Conservation (phyloP, 2,797 vertebrate genomes). For the Clarias platycephalus region DNA sequence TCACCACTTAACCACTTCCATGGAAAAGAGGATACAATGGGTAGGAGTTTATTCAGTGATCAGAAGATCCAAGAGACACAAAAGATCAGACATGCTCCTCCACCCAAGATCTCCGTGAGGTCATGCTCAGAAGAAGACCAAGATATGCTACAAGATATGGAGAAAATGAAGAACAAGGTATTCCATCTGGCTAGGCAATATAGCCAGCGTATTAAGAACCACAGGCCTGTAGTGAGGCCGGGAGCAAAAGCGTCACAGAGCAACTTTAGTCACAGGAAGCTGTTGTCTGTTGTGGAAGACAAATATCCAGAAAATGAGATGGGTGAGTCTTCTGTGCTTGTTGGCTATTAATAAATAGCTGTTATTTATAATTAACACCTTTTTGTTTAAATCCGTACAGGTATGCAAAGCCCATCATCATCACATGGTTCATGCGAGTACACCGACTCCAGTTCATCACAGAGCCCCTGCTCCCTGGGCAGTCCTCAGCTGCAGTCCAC, state of each 20-base stretch:
- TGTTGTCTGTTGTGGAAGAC: conserved; percentile 70
- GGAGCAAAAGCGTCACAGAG: conserved; percentile 58
- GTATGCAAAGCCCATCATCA: conserved; percentile 69
- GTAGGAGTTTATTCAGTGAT: conserved; percentile 49
- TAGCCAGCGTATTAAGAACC: conserved; percentile 92
- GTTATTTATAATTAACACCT: background rate
- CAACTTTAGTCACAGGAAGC: conserved; percentile 60
- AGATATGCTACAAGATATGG: conserved; percentile 74
- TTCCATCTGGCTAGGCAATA: conserved; percentile 94
- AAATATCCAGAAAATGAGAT: conserved; percentile 63
- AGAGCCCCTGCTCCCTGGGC: conserved; percentile 57
- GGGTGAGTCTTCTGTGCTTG: conserved; percentile 60
- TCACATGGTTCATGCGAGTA: conserved; percentile 65
- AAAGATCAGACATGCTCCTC: conserved; percentile 54
- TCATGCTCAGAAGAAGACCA: conserved; percentile 71
- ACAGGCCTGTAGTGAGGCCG: conserved; percentile 65
- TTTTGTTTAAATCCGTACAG: conserved; percentile 66
- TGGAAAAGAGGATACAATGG: conserved; percentile 54
- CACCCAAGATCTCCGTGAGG: conserved; percentile 68
- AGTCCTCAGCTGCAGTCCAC: conserved; percentile 64
- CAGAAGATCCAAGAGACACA: conserved; percentile 49
- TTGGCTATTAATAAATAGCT: background rate
- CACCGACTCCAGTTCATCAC: conserved; percentile 68
- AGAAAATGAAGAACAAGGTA: conserved; percentile 86
- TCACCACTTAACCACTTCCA: conserved; percentile 62